Evolutionary conservation across 1,140 invertebrate genomes (phyloP).

Genomic region (Copidosoma floridanum): DNA sequence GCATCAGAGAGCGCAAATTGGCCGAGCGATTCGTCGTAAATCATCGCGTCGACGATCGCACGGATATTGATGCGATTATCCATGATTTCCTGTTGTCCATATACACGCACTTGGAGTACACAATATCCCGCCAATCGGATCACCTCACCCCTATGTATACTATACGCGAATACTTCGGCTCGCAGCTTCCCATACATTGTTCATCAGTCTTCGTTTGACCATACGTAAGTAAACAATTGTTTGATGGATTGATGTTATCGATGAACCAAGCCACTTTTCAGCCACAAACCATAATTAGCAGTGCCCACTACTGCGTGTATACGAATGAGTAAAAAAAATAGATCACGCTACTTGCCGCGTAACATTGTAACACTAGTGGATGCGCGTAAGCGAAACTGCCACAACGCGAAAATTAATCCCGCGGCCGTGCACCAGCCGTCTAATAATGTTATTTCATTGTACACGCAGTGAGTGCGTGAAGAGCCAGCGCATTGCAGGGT

Average conservation of each 20-base stretch:
- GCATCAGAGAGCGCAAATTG: too few relatives aligned
- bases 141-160: slow-evolving; percentile 12
- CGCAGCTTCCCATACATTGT: slow-evolving; percentile 19
- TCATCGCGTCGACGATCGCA: slow-evolving; percentile 46
- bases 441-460: slow-evolving; percentile 54
- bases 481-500: slow-evolving; percentile 27
- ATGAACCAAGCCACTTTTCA: too few relatives aligned
- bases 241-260: too few relatives aligned
- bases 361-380: too few relatives aligned
- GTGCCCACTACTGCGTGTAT: too few relatives aligned
- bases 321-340: too few relatives aligned
- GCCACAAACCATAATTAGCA: too few relatives aligned
- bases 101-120: too few relatives aligned
- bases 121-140: slow-evolving; percentile 3
- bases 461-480: slow-evolving; percentile 36
- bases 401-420: slow-evolving; percentile 46
- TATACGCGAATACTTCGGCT: slow-evolving; percentile 11
- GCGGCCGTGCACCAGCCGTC: slow-evolving; percentile 49
- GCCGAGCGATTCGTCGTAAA: slow-evolving; percentile 45
- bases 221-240: too few relatives aligned
- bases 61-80: slow-evolving; percentile 53
- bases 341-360: too few relatives aligned
- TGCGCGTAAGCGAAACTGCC: background rate
- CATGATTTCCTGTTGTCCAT: slow-evolving; percentile 44
- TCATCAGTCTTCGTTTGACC: too few relatives aligned